phyloP scores from a whole-genome alignment of 2,888 invertebrate species.

The Rotaria macrura region DNA sequence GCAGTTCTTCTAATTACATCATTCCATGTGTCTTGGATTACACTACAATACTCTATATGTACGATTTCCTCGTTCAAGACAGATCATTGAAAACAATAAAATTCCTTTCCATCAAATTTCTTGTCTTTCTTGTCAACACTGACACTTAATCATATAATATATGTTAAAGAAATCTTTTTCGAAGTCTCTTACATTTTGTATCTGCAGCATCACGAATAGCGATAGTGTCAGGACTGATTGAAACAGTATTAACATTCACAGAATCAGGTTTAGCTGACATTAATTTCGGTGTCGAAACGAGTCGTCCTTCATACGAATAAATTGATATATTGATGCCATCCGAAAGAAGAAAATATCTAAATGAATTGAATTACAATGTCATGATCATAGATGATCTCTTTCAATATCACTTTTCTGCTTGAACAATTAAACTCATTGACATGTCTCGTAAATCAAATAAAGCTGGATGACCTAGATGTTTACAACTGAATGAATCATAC shows the following conservation, averaged over 20 bases:
- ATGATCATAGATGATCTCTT: not conserved
- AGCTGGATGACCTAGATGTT: slow-evolving; percentile 86
- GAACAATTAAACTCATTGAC: slow-evolving; percentile 66
- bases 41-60: too few species aligned
- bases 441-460: slow-evolving; percentile 83
- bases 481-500: slow-evolving; percentile 60
- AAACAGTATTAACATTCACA: slow-evolving; percentile 64
- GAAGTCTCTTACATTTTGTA: slow-evolving; percentile 63
- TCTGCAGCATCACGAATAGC: slow-evolving; percentile 75
- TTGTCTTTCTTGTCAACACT: too few species aligned
- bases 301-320: slow-evolving; percentile 82
- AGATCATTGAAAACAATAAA: too few species aligned
- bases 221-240: slow-evolving; percentile 73
- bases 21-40: too few species aligned
- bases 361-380: not conserved
- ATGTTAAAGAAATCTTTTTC: too few species aligned
- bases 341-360: slow-evolving; percentile 74
- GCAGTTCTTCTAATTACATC: too few species aligned
- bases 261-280: slow-evolving; percentile 68
- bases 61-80: too few species aligned
- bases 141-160: too few species aligned
- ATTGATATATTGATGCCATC: slow-evolving; percentile 72
- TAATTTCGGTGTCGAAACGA: slow-evolving; percentile 73
- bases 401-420: slow-evolving; percentile 65
- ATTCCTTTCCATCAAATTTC: too few species aligned